phyloP scores from a whole-genome alignment of 2,113 vertebrate genomes.

The Myotis brandtii region DNA sequence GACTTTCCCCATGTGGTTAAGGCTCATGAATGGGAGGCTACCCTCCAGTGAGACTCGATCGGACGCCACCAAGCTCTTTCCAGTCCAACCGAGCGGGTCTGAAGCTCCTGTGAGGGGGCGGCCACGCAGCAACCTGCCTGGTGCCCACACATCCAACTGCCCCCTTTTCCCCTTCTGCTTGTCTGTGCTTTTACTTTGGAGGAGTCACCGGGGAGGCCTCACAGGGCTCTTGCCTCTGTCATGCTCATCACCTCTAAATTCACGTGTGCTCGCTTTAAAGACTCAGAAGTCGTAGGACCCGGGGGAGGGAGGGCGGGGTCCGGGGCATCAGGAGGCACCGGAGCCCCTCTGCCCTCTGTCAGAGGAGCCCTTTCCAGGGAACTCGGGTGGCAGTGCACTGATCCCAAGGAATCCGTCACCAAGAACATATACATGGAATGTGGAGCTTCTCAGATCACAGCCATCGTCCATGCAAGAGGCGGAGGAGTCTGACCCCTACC shows the following conservation, averaged over 20 bases:
- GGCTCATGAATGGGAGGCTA: not conserved
- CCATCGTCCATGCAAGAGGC: not conserved
- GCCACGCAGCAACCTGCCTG: not conserved
- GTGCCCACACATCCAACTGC: too few species aligned
- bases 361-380: not conserved
- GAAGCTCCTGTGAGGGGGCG: not conserved
- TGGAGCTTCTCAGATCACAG: not conserved
- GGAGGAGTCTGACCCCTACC: not conserved
- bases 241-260: not conserved
- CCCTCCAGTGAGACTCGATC: not conserved
- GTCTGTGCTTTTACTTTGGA: not conserved
- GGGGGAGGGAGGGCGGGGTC: not conserved
- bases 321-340: not conserved
- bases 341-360: not conserved
- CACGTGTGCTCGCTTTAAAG: not conserved
- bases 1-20: not conserved
- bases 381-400: not conserved
- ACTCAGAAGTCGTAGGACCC: not conserved
- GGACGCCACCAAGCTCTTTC: not conserved
- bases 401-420: not conserved
- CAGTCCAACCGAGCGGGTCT: not conserved
- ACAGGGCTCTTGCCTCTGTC: not conserved
- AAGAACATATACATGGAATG: constrained; percentile 34
- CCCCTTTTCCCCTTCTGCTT: not conserved
- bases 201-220: not conserved